Percentiles rank a stretch among this genome's conserved stretches.
Evolutionary conservation across 2,113 vertebrate species (phyloP).

Genomic region (Rhagologus leucostigma): DNA sequence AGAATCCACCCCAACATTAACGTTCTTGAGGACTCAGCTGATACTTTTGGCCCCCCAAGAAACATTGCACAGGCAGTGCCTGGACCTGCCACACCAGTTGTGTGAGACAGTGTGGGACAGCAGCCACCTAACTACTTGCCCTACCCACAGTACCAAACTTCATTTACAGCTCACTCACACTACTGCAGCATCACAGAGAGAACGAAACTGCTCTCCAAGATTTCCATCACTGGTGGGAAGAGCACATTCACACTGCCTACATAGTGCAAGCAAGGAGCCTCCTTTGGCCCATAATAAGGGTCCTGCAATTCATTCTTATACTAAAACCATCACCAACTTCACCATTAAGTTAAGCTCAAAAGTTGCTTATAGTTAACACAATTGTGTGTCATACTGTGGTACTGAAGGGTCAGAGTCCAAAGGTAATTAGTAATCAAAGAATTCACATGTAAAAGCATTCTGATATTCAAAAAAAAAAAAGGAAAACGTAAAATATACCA

Average conservation of each 20-base stretch:
- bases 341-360: background rate
- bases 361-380: background rate
- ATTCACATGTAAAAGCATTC: background rate
- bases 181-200: background rate
- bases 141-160: background rate
- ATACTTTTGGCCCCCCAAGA: background rate
- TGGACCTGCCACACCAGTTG: background rate
- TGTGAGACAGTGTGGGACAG: background rate
- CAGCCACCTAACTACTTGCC: background rate
- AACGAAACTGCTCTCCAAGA: background rate
- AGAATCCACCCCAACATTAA: background rate
- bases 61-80: background rate
- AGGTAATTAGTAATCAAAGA: background rate
- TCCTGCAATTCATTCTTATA: background rate
- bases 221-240: background rate
- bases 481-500: background rate
- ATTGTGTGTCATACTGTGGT: background rate
- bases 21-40: background rate
- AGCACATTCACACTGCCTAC: background rate
- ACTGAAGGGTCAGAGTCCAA: background rate
- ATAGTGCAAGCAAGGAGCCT: background rate
- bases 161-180: background rate
- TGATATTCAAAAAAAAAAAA: background rate
- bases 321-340: background rate
- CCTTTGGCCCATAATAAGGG: background rate